phyloP scores from a whole-genome alignment of 2,888 invertebrate genomes.

The Hesperia comma region DNA sequence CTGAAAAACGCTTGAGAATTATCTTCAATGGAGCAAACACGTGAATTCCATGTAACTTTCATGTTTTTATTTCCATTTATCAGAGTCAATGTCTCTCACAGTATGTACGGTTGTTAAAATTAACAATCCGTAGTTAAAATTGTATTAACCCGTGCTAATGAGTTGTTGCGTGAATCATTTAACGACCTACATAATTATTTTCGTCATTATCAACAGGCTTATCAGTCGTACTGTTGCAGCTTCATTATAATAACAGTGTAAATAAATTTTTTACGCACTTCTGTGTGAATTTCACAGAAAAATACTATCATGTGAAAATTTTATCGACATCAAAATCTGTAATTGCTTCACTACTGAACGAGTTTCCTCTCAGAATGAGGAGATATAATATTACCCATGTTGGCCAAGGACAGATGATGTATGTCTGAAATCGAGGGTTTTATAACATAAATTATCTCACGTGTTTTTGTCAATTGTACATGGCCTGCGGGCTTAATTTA shows the following conservation, averaged over 20 bases:
- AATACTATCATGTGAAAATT: not conserved
- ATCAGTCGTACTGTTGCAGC: conserved; percentile 4
- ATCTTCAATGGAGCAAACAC: not conserved
- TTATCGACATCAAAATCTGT: too few species aligned
- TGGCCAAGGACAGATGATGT: too few species aligned
- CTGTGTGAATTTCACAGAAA: conserved; percentile 3
- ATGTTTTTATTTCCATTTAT: too few species aligned
- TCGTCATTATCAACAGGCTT: conserved; percentile 20
- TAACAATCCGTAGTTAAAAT: not conserved
- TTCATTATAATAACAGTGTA: not conserved
- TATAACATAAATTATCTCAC: too few species aligned
- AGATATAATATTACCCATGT: too few species aligned
- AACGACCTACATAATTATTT: conserved; percentile 24
- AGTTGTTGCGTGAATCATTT: conserved; percentile 17
- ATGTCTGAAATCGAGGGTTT: too few species aligned
- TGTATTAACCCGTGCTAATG: not conserved
- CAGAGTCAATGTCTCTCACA: too few species aligned
- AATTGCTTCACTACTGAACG: too few species aligned
- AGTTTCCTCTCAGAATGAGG: too few species aligned
- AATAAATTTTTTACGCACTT: not conserved
- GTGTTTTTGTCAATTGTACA: too few species aligned
- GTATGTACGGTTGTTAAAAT: not conserved
- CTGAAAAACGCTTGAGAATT: too few species aligned
- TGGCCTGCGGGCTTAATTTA: too few species aligned
- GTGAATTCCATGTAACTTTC: not conserved